Conservation (phyloP, 2,113 vertebrate genomes). For the Puma concolor region DNA sequence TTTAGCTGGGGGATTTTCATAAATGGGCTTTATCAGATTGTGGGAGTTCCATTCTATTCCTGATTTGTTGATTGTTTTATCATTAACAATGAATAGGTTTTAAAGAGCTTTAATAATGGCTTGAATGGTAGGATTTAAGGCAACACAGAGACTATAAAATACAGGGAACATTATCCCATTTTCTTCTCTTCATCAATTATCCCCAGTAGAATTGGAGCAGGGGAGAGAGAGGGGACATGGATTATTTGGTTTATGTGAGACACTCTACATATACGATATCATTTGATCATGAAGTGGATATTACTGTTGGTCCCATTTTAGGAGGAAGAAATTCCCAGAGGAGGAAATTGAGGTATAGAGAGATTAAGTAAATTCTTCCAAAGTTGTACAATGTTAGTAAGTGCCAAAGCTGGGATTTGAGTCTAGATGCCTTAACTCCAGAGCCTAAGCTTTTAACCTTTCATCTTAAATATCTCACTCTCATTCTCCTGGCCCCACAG, state of each 20-base stretch:
- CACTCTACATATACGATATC: not conserved
- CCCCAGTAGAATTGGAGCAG: not conserved
- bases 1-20: not conserved
- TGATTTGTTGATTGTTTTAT: not conserved
- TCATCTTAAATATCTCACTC: not conserved
- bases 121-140: not conserved
- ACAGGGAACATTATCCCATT: not conserved
- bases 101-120: not conserved
- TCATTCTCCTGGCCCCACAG: conserved; percentile 30
- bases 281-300: not conserved
- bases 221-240: not conserved
- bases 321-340: not conserved
- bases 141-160: not conserved
- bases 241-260: not conserved
- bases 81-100: not conserved
- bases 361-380: not conserved
- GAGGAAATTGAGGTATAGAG: not conserved
- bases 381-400: not conserved
- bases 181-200: not conserved
- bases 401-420: not conserved
- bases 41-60: not conserved
- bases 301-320: not conserved
- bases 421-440: not conserved
- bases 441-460: not conserved
- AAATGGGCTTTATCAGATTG: not conserved